phyloP scores from a whole-genome alignment of 2,113 vertebrate species.

The Pachyramphus minor region DNA sequence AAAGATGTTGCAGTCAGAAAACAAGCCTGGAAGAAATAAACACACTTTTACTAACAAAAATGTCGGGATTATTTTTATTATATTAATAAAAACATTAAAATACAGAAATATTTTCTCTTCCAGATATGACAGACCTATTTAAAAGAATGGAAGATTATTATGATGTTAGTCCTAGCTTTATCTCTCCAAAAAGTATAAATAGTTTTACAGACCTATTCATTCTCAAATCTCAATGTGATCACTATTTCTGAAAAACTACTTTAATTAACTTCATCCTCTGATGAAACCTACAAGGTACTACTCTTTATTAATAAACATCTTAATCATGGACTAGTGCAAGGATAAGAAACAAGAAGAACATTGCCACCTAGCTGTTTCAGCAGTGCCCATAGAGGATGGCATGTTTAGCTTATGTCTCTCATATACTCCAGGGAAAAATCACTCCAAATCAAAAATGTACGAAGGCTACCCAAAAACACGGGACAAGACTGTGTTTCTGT shows the following conservation, averaged over 20 bases:
- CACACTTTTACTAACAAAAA: neutral
- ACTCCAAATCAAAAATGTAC: neutral
- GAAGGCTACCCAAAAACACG: neutral
- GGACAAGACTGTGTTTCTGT: neutral
- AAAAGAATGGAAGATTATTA: neutral
- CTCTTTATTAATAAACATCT: slow-evolving; percentile 50
- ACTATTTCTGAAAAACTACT: slow-evolving; percentile 17
- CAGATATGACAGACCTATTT: neutral
- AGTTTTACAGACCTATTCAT: neutral
- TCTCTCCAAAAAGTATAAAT: neutral
- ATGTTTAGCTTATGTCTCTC: neutral
- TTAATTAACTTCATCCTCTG: slow-evolving; percentile 30
- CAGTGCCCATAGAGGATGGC: neutral
- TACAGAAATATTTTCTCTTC: neutral
- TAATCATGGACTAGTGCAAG: neutral
- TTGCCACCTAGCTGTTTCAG: slow-evolving; percentile 64
- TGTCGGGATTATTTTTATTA: neutral
- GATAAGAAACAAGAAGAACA: slow-evolving; percentile 63
- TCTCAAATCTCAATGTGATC: neutral
- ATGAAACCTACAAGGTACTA: slow-evolving; percentile 4
- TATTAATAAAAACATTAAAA: neutral
- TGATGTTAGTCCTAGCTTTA: neutral
- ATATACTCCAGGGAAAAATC: neutral
- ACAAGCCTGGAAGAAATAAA: neutral
- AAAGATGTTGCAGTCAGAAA: too few species aligned